These are phyloP conservation scores for Ostrea edulis DNA, from an alignment of 1,140 invertebrate species.

Conservation along the genomic window DNA sequence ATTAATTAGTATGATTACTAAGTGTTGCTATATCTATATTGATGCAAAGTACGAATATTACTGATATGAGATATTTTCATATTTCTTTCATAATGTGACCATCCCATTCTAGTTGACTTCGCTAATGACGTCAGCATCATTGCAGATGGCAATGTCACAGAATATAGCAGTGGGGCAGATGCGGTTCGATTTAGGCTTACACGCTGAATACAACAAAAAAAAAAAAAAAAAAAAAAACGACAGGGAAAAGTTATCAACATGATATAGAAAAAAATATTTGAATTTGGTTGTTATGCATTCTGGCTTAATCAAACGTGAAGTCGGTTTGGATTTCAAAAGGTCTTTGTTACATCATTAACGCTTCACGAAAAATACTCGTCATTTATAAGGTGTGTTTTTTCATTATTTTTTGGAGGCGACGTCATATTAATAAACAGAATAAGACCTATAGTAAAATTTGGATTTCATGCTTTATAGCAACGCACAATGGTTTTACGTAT, in stretches of 20 bases:
- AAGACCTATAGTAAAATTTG: not conserved
- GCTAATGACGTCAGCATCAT: not conserved
- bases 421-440: not conserved
- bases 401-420: not conserved
- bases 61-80: too few relatives aligned
- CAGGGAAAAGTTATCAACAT: slow-evolving; percentile 15
- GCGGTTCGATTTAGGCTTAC: not conserved
- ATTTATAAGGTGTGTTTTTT: not conserved
- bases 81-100: too few relatives aligned
- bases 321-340: slow-evolving; percentile 11
- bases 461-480: not conserved
- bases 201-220: not conserved
- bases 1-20: too few relatives aligned
- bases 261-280: not conserved
- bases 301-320: not conserved
- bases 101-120: too few relatives aligned
- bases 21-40: too few relatives aligned
- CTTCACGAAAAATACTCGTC: not conserved
- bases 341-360: not conserved
- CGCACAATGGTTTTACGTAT: not conserved
- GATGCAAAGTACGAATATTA: too few relatives aligned
- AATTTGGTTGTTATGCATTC: not conserved
- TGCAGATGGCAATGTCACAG: slow-evolving; percentile 1
- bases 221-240: slow-evolving; percentile 10
- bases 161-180: not conserved